phyloP scores from a whole-genome alignment of 2,113 vertebrate species.

The Prunella fulvescens region DNA sequence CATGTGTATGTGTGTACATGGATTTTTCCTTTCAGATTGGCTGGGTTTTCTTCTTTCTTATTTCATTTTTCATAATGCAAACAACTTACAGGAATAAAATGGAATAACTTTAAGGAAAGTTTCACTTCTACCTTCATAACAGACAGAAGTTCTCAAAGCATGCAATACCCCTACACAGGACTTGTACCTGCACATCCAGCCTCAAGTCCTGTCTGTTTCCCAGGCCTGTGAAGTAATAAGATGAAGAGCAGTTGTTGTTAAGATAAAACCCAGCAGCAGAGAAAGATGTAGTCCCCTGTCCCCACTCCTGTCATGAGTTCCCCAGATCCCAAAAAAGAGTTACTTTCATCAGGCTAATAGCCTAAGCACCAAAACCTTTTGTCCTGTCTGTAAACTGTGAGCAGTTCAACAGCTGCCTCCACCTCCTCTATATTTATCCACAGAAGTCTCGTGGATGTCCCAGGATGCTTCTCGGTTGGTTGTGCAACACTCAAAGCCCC shows the following conservation, averaged over 20 bases:
- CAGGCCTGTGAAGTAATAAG: neutral
- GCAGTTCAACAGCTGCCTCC: neutral
- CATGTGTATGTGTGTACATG: too few species aligned
- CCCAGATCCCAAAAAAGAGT: neutral
- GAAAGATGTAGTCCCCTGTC: neutral
- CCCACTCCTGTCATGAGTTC: neutral
- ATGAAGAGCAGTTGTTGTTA: neutral
- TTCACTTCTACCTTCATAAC: neutral
- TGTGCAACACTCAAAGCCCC: constrained; percentile 8
- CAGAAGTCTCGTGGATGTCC: neutral
- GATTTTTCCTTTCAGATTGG: neutral
- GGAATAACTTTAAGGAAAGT: neutral
- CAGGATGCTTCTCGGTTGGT: neutral
- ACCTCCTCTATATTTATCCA: constrained; percentile 11
- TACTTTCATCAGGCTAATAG: neutral
- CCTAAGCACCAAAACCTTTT: neutral
- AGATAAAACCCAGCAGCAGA: neutral
- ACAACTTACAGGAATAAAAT: neutral
- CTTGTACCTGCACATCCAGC: neutral
- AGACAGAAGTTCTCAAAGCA: neutral
- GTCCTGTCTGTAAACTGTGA: neutral
- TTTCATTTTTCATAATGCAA: neutral
- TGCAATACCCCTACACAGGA: neutral
- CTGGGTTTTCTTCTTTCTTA: neutral
- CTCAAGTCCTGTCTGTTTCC: neutral